phyloP scores from a whole-genome alignment of 2,888 invertebrate genomes.

The Hofmannophila pseudospretella region DNA sequence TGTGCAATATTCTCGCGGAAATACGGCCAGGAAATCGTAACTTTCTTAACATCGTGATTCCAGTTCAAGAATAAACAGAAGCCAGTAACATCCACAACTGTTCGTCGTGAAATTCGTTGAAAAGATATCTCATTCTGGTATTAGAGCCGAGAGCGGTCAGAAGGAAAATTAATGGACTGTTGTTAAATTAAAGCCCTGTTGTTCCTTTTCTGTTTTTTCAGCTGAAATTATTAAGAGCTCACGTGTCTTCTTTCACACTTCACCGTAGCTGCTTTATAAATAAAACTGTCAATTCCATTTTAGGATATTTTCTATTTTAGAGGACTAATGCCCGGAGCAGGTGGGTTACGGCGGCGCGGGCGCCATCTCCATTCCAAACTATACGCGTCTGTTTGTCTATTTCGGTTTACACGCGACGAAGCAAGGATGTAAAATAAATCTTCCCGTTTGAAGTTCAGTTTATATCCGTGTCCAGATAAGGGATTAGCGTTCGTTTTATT shows the following conservation, averaged over 20 bases:
- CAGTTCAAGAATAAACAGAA: no score
- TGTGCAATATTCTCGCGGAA: no score
- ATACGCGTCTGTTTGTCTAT: conserved; percentile 32
- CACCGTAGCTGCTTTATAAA: conserved; percentile 23
- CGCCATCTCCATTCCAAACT: conserved; percentile 10
- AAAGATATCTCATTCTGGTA: no score
- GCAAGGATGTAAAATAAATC: conserved; percentile 47
- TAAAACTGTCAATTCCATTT: conserved; percentile 53
- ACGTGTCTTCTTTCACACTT: conserved; percentile 5
- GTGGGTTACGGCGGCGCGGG: conserved; percentile 44
- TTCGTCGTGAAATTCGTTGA: no score
- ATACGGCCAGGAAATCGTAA: no score
- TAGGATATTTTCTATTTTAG: conserved; percentile 49
- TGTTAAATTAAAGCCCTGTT: no score
- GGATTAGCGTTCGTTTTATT: conserved; percentile 35
- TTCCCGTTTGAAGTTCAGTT: conserved; percentile 54
- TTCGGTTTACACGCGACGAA: conserved; percentile 33
- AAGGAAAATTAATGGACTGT: no score
- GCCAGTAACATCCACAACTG: no score
- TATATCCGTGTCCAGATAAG: conserved; percentile 54
- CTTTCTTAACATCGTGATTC: no score
- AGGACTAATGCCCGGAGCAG: conserved; percentile 51
- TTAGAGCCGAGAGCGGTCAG: no score
- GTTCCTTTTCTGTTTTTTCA: conserved; percentile 18
- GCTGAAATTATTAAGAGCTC: conserved; percentile 16